phyloP scores from a whole-genome alignment of 2,797 vertebrate species.

The Acanthurus leucopareius region DNA sequence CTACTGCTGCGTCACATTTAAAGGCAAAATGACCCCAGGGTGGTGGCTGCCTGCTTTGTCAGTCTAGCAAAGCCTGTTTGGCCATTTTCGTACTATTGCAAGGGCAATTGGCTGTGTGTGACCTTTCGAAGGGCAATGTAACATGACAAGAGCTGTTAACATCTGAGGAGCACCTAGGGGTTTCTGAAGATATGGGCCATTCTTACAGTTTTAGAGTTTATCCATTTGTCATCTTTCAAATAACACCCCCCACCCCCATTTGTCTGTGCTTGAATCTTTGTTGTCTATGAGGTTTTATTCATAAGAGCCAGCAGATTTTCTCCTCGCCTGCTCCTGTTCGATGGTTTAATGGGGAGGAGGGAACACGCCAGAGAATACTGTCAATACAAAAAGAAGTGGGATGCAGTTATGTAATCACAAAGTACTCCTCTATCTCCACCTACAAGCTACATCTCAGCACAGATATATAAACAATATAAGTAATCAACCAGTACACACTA shows the following conservation, averaged over 20 bases:
- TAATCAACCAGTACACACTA: not conserved
- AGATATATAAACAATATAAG: not conserved
- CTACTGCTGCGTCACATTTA: constrained; percentile 73
- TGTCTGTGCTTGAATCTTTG: constrained; percentile 18
- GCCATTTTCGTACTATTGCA: constrained; percentile 71
- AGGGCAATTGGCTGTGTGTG: constrained; percentile 77
- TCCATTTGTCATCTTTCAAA: constrained; percentile 60
- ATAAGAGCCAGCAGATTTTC: constrained; percentile 16
- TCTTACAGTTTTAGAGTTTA: constrained; percentile 65
- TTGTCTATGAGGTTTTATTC: constrained; percentile 19
- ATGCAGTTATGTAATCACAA: not conserved
- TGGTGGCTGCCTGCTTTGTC: constrained; percentile 74
- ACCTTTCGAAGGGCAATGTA: constrained; percentile 80
- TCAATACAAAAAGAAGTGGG: constrained; percentile 8
- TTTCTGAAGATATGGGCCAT: constrained; percentile 66
- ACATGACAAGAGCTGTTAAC: constrained; percentile 81
- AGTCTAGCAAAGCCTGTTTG: constrained; percentile 76
- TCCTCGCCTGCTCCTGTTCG: constrained; percentile 4
- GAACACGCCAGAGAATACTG: not conserved
- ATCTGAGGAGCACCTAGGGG: constrained; percentile 67
- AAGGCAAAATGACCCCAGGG: constrained; percentile 72
- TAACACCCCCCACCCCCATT: not conserved
- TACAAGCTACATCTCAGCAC: not conserved
- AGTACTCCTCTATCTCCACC: not conserved
- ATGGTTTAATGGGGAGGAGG: constrained; percentile 16